Evolutionary conservation across 2,113 vertebrate genomes (phyloP).

Genomic region (Phrynosoma blainvillii): DNA sequence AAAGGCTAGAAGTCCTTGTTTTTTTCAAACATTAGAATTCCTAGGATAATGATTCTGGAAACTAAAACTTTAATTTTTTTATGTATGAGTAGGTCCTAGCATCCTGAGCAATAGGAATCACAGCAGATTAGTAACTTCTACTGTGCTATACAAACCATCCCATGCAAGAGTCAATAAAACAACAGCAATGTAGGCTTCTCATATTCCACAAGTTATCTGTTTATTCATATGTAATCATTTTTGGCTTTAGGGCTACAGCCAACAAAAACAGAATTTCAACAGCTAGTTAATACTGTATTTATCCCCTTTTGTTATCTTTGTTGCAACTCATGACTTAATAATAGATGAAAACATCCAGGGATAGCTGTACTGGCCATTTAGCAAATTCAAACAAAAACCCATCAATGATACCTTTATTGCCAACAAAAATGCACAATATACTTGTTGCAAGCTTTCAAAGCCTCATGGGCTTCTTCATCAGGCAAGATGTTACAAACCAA

Average conservation of each 20-base stretch:
- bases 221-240: background rate
- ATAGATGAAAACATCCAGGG: too few relatives aligned
- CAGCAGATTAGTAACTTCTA: background rate
- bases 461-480: too few relatives aligned
- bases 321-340: background rate
- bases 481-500: too few relatives aligned
- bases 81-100: background rate
- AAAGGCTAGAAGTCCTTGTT: background rate
- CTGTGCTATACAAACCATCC: background rate
- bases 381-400: too few relatives aligned
- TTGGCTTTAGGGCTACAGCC: slow-evolving; percentile 13
- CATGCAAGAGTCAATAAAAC: background rate
- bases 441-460: too few relatives aligned
- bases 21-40: background rate
- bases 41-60: background rate
- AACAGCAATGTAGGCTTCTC: background rate
- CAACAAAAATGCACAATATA: too few relatives aligned
- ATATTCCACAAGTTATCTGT: background rate
- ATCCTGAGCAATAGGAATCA: background rate
- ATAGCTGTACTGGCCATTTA: too few relatives aligned
- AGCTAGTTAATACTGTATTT: background rate
- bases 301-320: background rate
- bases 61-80: background rate
- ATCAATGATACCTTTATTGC: too few relatives aligned
- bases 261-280: slow-evolving; percentile 2